Conservation (phyloP, 2,888 invertebrate genomes). For the Ellobium chinense region DNA sequence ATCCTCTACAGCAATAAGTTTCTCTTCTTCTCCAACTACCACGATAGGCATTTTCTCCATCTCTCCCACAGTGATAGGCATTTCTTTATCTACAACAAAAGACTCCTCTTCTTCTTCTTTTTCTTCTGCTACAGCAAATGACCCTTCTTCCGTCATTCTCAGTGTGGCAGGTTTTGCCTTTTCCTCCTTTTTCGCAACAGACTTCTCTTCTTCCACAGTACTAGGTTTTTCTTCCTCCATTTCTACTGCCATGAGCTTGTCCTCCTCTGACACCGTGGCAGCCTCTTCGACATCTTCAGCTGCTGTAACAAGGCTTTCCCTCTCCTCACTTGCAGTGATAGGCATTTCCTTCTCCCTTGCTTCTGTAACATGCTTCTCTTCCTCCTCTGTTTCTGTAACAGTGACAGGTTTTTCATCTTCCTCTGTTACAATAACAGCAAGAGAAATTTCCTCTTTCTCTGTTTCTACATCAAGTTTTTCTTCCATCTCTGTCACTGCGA, state of each 20-base stretch:
- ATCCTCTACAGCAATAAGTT: not conserved
- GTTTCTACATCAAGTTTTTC: not conserved
- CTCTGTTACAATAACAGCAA: too few relatives aligned
- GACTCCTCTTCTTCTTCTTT: not conserved
- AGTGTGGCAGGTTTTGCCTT: not conserved
- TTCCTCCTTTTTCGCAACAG: not conserved
- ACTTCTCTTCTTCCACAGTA: not conserved
- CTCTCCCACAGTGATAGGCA: not conserved
- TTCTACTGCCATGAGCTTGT: not conserved
- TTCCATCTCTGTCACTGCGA: not conserved
- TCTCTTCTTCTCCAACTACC: not conserved
- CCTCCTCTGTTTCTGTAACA: not conserved
- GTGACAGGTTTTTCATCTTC: not conserved
- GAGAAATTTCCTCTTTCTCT: not conserved
- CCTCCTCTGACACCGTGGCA: not conserved
- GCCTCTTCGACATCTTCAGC: not conserved
- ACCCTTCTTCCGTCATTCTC: not conserved
- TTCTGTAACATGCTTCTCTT: not conserved
- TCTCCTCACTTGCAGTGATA: too few relatives aligned
- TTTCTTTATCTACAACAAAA: not conserved
- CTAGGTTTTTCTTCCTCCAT: too few relatives aligned
- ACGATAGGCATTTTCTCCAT: not conserved
- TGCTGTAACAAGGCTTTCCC: not conserved
- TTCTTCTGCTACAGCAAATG: not conserved
- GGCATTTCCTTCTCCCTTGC: not conserved